Conservation (phyloP, 2,113 vertebrate species). For the Athene cunicularia region DNA sequence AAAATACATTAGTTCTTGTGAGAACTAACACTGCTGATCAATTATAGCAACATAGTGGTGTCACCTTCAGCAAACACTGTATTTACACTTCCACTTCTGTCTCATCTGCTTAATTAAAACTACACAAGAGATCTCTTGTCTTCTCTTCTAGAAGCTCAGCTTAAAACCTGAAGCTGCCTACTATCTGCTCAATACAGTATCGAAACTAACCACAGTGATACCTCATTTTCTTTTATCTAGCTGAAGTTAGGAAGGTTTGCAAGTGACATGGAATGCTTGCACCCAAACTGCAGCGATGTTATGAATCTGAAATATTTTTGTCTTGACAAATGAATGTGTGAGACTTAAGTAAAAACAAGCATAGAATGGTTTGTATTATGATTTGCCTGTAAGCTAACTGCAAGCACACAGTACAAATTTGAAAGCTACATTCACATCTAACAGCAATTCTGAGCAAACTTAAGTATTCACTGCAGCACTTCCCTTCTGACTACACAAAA, state of each 20-base stretch:
- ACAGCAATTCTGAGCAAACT: neutral
- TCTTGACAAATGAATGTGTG: neutral
- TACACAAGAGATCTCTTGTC: neutral
- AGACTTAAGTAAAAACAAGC: neutral
- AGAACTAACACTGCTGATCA: neutral
- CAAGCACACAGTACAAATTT: neutral
- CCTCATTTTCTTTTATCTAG: neutral
- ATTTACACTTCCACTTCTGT: neutral
- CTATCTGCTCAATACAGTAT: neutral
- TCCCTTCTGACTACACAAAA: neutral
- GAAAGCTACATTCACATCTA: neutral
- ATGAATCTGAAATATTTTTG: neutral
- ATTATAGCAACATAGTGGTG: neutral
- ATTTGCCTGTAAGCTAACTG: neutral
- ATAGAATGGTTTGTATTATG: neutral
- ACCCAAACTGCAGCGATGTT: neutral
- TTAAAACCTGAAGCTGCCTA: neutral
- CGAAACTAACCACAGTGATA: neutral
- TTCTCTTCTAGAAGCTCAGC: neutral
- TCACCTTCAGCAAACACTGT: neutral
- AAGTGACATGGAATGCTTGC: neutral
- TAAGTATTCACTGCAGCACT: neutral
- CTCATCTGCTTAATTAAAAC: neutral
- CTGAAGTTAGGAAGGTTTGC: neutral
- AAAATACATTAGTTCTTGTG: neutral